Base-by-base conservation (phyloP, 1,140 invertebrate genomes). In the Tetramorium simillimum region DNA sequence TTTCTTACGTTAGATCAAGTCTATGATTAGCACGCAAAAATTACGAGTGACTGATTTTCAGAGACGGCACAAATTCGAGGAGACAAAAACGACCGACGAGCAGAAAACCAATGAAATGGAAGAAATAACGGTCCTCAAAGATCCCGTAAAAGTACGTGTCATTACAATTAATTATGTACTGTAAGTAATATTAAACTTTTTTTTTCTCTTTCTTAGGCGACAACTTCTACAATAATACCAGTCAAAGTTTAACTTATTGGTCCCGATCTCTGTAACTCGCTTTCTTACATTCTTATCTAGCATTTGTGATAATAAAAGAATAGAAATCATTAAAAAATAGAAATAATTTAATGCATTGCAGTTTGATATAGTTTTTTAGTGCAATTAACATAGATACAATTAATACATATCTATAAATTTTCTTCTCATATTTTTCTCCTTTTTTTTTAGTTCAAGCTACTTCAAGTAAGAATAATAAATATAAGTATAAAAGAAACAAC, bases 121-220 rank as follows among this genome's bases (percentile, higher is more conserved):
- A 28, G 86, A 89, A 6, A 43, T 90, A 12, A 90, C 62, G 1
- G 75, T 90, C 0, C 62, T 89, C 16, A 90, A 90, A 60, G 87
- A 73, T 5, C 62, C 21, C 3, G 40, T 7, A 4, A 75, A 82
- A 56, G 89, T 90, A 87, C n/a, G 88, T 88, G 9, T 33, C 24
- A 9, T 60, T 62, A 37, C 4, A 75, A 60, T 62, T 62, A 62
- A 49, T 60, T 37, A 40, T 14, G 12, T 73, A 24, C 60, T n/a
- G 28, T n/a, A 75, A 2, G 6, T 60, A 33, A 73, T 14, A 7
- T 16, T 14, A 73, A 60, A 76, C 18, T 56, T 40, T 49, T 14
- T 58, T 73, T 9, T 56, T 0, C 24, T 14, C 12, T 67, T 78
- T 43, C 21, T 21, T 16, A 90, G 88, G 73, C 40, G 18, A 37